Conservation (phyloP, 2,888 invertebrate genomes). For the Thymelicus sylvestris region DNA sequence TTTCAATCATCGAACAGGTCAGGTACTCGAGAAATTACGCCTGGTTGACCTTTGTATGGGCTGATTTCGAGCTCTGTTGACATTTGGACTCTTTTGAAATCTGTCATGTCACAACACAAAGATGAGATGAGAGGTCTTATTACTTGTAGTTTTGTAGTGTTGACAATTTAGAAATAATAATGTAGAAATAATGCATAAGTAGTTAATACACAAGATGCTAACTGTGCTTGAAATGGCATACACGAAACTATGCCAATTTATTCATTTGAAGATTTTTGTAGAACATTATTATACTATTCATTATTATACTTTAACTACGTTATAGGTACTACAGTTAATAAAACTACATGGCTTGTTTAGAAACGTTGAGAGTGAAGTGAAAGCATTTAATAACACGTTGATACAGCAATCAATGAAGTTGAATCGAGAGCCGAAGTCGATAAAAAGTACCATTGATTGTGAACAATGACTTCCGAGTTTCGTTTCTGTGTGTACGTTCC, state of each 20-base stretch:
- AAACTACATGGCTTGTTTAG: constrained; percentile 38
- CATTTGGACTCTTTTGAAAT: constrained; percentile 59
- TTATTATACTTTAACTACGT: not conserved
- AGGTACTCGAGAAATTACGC: constrained; percentile 15
- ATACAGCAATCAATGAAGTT: constrained; percentile 51
- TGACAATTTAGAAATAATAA: not conserved
- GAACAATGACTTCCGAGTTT: constrained; percentile 66
- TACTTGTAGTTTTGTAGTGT: constrained; percentile 9
- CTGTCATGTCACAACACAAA: constrained; percentile 49
- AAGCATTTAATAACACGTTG: constrained; percentile 63
- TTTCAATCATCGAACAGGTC: constrained; percentile 23
- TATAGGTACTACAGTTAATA: constrained; percentile 9
- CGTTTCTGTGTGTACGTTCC: constrained; percentile 35
- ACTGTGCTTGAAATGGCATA: no score
- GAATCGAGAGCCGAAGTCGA: constrained; percentile 40
- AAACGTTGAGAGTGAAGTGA: constrained; percentile 58
- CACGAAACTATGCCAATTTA: no score
- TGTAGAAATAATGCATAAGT: not conserved
- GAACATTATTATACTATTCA: constrained; percentile 5
- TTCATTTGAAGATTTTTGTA: constrained; percentile 6
- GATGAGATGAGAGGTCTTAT: constrained; percentile 26
- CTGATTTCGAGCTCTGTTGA: constrained; percentile 51
- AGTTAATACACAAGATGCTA: no score
- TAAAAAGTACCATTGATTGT: constrained; percentile 58
- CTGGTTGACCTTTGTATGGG: constrained; percentile 46